Evolutionary conservation across 2,113 vertebrate genomes (phyloP), one percentile per base, ranked within the genome.

Genomic region (Melanostigma gelatinosum): DNA sequence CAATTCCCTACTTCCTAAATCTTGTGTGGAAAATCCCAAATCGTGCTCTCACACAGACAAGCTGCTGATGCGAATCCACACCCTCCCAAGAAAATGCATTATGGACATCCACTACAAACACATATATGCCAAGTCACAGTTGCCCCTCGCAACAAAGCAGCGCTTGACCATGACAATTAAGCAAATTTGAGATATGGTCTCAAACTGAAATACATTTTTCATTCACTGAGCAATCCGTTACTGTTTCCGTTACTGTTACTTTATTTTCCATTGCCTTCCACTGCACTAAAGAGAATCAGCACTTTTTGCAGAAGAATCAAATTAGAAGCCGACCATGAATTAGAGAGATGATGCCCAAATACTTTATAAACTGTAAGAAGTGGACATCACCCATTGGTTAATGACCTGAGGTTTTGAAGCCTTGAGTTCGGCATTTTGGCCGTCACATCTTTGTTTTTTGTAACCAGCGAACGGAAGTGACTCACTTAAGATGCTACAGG

Each of bases 1-100:
- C 77, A 84, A 81, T 83, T 75, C 61, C 32, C 66, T 24, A 67
- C 72, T 74, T 61, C 63, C 57, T 82, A 58, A 70, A 44, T 9
- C 6, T 29, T 7, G 7, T 63, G 32, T 52, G 11, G 9, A 46
- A 74, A 64, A 66, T 7, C 55, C 34, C 79, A 68, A 54, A 64
- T 42, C 6, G 29, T 18, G 9, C 27, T 18, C 36, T 55, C 55
- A 34, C 77, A 32, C 64, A 65, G 22, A 57, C 54, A 61, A 13
- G 40, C 8, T n/a, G 40, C 42, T 29, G 50, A 75, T 2, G 44
- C 22, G 29, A 44, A n/a, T 29, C 7, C 46, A 58, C 60, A 29
- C 22, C 5, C 38, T 27, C 38, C 6, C 40, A 58, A 64, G 36
- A 68, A 32, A 61, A 42, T 32, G 20, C 40, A 50, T 22, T 40